Conservation (phyloP, 2,888 invertebrate genomes). For the Ectropis crepuscularia region DNA sequence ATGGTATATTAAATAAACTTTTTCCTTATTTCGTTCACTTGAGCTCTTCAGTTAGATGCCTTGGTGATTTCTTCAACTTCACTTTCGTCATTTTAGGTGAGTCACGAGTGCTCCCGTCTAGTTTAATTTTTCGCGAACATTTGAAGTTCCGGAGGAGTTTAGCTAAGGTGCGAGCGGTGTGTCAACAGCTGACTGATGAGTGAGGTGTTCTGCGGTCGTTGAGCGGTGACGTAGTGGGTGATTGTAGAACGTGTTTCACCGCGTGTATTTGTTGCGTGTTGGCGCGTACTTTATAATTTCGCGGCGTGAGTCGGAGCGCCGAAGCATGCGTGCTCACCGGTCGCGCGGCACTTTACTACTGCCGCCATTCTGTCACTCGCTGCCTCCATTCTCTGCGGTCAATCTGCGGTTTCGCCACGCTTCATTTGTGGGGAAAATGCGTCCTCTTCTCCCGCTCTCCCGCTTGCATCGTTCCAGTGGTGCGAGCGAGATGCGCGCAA, state of each 20-base stretch:
- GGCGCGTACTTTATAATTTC: slow-evolving; percentile 36
- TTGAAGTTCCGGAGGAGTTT: slow-evolving; percentile 54
- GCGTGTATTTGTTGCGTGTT: slow-evolving; percentile 49
- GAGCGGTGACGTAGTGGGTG: slow-evolving; percentile 40
- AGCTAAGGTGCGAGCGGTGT: slow-evolving; percentile 38
- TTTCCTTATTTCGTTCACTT: slow-evolving; percentile 62
- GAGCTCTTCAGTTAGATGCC: slow-evolving; percentile 52
- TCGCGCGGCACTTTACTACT: slow-evolving; percentile 78
- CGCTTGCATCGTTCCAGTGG: slow-evolving; percentile 39
- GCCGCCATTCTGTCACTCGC: slow-evolving; percentile 84
- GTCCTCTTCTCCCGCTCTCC: slow-evolving; percentile 65
- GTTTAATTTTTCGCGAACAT: slow-evolving; percentile 60
- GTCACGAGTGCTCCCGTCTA: slow-evolving; percentile 63
- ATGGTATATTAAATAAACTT: slow-evolving; percentile 50
- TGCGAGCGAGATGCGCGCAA: slow-evolving; percentile 69
- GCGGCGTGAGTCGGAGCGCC: slow-evolving; percentile 50
- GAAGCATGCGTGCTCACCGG: slow-evolving; percentile 70
- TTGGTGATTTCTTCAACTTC: slow-evolving; percentile 75
- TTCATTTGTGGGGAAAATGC: slow-evolving; percentile 85
- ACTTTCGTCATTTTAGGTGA: slow-evolving; percentile 84
- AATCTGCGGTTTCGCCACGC: slow-evolving; percentile 85
- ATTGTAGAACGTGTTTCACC: slow-evolving; percentile 40
- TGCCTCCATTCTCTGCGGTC: slow-evolving; percentile 85
- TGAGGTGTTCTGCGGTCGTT: slow-evolving; percentile 66
- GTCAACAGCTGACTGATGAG: slow-evolving; percentile 70